A percentile compares a stretch with the other conserved stretches of the same genome.
phyloP scores from a whole-genome alignment of 2,113 vertebrate species.

The Cacatua alba region DNA sequence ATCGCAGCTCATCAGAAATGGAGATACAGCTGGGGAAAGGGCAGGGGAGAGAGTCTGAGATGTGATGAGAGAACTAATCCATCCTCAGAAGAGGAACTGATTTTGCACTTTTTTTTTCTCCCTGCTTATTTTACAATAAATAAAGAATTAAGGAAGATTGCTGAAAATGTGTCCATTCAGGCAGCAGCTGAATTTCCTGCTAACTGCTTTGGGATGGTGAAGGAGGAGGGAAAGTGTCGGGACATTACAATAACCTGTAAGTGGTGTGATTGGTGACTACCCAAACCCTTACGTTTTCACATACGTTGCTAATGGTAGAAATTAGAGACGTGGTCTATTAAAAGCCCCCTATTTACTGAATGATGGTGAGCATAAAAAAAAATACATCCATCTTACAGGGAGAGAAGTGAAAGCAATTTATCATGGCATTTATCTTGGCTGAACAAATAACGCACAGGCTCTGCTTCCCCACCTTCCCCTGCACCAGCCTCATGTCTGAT shows the following conservation, averaged over 20 bases:
- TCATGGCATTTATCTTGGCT: background rate
- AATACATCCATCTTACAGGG: background rate
- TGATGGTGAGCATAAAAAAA: background rate
- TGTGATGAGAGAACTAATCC: background rate
- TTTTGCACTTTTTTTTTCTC: background rate
- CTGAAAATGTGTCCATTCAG: conserved; percentile 49
- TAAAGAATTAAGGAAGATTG: conserved; percentile 45
- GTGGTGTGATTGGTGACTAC: background rate
- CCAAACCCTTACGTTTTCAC: background rate
- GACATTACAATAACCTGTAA: conserved; percentile 12
- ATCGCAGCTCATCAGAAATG: background rate
- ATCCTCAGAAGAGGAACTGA: background rate
- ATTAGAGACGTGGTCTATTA: background rate
- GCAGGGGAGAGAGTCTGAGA: background rate
- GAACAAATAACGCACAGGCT: background rate
- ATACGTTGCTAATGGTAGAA: background rate
- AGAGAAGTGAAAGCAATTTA: background rate
- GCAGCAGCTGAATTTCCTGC: conserved; percentile 40
- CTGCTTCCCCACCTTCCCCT: background rate
- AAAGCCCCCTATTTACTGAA: background rate
- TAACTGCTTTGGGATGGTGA: background rate
- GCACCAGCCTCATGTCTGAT: background rate
- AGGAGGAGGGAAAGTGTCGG: background rate
- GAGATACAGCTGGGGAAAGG: background rate
- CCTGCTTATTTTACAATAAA: conserved; percentile 14